phyloP scores from a whole-genome alignment of 2,113 vertebrate genomes.

The Cercopithecus mona region DNA sequence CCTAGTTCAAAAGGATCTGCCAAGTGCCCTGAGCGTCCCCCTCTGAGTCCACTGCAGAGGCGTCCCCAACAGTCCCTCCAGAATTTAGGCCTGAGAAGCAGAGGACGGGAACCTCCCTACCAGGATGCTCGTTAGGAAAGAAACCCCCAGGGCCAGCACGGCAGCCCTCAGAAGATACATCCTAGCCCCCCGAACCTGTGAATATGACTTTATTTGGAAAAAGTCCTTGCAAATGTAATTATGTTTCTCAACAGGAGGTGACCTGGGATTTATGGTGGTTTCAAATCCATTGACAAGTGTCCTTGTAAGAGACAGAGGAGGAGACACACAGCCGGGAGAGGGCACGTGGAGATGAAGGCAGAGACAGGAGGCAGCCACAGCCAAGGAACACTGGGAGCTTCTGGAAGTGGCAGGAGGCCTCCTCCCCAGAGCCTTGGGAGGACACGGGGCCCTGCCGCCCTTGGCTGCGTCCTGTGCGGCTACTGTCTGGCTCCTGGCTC shows the following conservation, averaged over 20 bases:
- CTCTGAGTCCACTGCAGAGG: not conserved
- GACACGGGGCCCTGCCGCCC: not conserved
- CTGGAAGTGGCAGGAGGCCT: not conserved
- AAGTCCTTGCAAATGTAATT: not conserved
- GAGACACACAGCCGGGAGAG: fast-evolving
- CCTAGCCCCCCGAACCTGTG: not conserved
- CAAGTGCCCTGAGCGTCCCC: not conserved
- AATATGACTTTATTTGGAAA: not conserved
- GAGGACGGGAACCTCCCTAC: not conserved
- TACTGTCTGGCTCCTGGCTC: not conserved
- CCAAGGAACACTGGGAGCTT: not conserved
- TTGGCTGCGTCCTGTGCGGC: not conserved
- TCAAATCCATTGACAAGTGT: no score
- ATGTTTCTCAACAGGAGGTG: not conserved
- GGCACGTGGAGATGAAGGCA: fast-evolving
- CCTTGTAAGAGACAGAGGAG: not conserved
- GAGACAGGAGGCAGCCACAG: not conserved
- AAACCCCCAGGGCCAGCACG: not conserved
- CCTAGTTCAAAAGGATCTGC: not conserved
- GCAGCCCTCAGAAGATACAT: fast-evolving
- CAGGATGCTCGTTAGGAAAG: not conserved
- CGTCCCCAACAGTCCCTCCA: not conserved
- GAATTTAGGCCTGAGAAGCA: not conserved
- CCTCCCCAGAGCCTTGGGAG: not conserved
- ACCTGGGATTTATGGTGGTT: no score